A percentile compares a stretch with the other conserved stretches of the same genome.
Evolutionary conservation across 2,888 invertebrate genomes (phyloP).

Genomic region (Luperina testacea): DNA sequence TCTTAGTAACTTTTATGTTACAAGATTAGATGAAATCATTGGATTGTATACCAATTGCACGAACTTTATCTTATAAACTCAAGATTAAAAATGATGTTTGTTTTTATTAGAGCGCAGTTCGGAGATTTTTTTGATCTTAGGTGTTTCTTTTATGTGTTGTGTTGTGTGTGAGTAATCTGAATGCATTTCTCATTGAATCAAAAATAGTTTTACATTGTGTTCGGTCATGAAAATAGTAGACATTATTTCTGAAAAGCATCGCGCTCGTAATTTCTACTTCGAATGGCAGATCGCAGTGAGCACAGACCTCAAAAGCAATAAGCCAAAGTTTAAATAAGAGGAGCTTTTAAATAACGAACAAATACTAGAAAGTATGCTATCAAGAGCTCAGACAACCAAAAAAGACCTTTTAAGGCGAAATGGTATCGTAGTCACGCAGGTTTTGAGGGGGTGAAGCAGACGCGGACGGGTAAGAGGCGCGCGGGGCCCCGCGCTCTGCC

Average conservation of each 20-base stretch:
- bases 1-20: constrained; percentile 82
- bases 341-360: constrained; percentile 51
- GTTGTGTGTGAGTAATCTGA: constrained; percentile 37
- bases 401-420: constrained; percentile 60
- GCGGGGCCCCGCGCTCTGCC: too few species aligned
- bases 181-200: constrained; percentile 50
- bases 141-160: constrained; percentile 41
- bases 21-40: constrained; percentile 76
- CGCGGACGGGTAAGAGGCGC: too few species aligned
- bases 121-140: constrained; percentile 31
- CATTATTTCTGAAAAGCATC: constrained; percentile 27
- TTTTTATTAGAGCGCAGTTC: constrained; percentile 31
- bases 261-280: constrained; percentile 9
- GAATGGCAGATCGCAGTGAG: constrained; percentile 13
- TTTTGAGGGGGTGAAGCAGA: too few species aligned
- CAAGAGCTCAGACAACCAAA: constrained; percentile 62
- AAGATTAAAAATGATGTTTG: constrained; percentile 35
- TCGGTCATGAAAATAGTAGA: constrained; percentile 15
- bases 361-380: constrained; percentile 53
- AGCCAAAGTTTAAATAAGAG: constrained; percentile 52
- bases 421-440: too few species aligned
- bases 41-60: constrained; percentile 65
- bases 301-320: constrained; percentile 41
- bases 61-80: constrained; percentile 55
- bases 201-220: constrained; percentile 46